A percentile compares a stretch with the other conserved stretches of the same genome.
These are phyloP conservation scores for Struthio camelus DNA, from an alignment of 2,113 vertebrate genomes.

Conservation along the genomic window DNA sequence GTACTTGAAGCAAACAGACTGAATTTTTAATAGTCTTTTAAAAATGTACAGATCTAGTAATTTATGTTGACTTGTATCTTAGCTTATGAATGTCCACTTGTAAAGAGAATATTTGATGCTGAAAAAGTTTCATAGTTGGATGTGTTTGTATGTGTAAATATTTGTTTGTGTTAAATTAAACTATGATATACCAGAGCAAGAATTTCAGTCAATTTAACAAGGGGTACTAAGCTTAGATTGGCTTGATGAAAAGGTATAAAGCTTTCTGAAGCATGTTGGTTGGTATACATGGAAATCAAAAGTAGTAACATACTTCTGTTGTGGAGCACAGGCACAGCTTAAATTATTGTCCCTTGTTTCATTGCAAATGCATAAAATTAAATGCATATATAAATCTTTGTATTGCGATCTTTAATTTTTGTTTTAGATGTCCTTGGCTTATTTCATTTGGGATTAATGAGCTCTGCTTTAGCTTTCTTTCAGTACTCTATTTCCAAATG, in stretches of 20 bases:
- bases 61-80: neutral
- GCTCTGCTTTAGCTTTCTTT: neutral
- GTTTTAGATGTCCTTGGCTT: neutral
- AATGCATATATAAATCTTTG: neutral
- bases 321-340: neutral
- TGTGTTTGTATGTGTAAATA: neutral
- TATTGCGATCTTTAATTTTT: neutral
- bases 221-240: neutral
- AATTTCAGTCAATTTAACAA: constrained; percentile 18
- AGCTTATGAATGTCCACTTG: neutral
- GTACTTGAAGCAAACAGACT: neutral
- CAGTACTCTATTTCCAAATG: neutral
- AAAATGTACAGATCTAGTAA: neutral
- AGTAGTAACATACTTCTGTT: neutral
- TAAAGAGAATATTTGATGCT: neutral
- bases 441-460: neutral
- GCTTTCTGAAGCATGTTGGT: constrained; percentile 67
- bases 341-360: neutral
- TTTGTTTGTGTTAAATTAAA: neutral
- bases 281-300: constrained; percentile 71
- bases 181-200: neutral
- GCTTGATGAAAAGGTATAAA: constrained; percentile 32
- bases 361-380: neutral
- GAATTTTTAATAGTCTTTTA: neutral
- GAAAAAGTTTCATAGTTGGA: neutral